These are phyloP conservation scores for Dallia pectoralis DNA, from an alignment of 2,797 vertebrate genomes.

Conservation along the genomic window DNA sequence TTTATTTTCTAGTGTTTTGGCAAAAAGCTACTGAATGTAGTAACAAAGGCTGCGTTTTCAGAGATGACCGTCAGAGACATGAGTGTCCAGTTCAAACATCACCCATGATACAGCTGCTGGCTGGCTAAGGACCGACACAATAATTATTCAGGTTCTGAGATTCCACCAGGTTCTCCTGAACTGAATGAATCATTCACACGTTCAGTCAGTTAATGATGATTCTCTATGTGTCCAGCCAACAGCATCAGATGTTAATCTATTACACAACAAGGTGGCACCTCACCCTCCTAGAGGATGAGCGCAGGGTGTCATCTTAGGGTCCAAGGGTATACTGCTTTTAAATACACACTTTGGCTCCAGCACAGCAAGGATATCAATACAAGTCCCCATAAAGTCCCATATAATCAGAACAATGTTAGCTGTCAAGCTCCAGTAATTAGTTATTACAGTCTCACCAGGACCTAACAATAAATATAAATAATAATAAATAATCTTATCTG, in stretches of 20 bases:
- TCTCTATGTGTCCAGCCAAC: not conserved
- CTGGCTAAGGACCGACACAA: not conserved
- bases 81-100: not conserved
- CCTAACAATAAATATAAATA: slow-evolving; percentile 77
- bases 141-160: slow-evolving; percentile 12
- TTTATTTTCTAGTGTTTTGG: not conserved
- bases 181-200: slow-evolving; percentile 11
- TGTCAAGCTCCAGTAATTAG: slow-evolving; percentile 61
- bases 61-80: not conserved
- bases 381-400: not conserved
- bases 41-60: not conserved
- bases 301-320: not conserved
- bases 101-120: slow-evolving; percentile 3
- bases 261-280: not conserved
- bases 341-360: not conserved
- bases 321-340: not conserved
- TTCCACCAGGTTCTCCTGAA: slow-evolving; percentile 2
- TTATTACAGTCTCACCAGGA: slow-evolving; percentile 71
- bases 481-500: slow-evolving; percentile 77
- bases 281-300: not conserved
- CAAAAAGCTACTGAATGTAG: not conserved
- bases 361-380: not conserved
- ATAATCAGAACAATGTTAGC: slow-evolving; percentile 57
- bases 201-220: not conserved
- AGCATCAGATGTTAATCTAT: not conserved